phyloP scores from a whole-genome alignment of 2,113 vertebrate species.

The Pagrus major region DNA sequence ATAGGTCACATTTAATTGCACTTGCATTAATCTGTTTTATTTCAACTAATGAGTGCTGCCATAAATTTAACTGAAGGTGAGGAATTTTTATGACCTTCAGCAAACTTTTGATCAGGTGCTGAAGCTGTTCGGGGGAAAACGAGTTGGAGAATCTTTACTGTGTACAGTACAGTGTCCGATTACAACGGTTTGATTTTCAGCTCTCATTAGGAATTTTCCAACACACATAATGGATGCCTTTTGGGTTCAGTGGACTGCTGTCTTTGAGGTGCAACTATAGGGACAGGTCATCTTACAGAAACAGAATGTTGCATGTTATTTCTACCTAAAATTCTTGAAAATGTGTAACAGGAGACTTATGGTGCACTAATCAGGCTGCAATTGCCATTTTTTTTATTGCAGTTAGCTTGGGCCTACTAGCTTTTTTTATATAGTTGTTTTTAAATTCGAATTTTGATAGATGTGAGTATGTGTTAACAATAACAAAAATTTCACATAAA shows the following conservation, averaged over 20 bases:
- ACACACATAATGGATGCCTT: conserved; percentile 57
- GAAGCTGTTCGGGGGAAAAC: conserved; percentile 70
- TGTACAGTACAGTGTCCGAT: conserved; percentile 86
- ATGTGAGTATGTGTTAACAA: no score
- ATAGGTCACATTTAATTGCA: conserved; percentile 86
- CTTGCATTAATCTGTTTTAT: conserved; percentile 87
- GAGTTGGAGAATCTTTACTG: conserved; percentile 81
- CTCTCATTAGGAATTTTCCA: conserved; percentile 83
- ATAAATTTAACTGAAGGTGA: conserved; percentile 87
- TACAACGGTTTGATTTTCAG: conserved; percentile 81
- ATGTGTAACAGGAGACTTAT: not conserved
- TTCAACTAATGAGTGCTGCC: conserved; percentile 85
- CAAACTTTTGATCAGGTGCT: conserved; percentile 87
- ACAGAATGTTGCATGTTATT: conserved; percentile 21
- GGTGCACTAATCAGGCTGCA: not conserved
- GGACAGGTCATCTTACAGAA: conserved; percentile 11
- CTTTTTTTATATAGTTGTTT: not conserved
- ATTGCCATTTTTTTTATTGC: not conserved
- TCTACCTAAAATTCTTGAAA: not conserved
- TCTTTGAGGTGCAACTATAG: conserved; percentile 32
- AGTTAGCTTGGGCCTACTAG: not conserved
- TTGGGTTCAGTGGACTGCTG: conserved; percentile 38
- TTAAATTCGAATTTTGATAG: not conserved
- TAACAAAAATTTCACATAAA: no score
- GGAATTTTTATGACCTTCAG: conserved; percentile 87